These are phyloP conservation scores for Drosophila stalkeri DNA, from an alignment of 2,888 invertebrate genomes.

Conservation along the genomic window DNA sequence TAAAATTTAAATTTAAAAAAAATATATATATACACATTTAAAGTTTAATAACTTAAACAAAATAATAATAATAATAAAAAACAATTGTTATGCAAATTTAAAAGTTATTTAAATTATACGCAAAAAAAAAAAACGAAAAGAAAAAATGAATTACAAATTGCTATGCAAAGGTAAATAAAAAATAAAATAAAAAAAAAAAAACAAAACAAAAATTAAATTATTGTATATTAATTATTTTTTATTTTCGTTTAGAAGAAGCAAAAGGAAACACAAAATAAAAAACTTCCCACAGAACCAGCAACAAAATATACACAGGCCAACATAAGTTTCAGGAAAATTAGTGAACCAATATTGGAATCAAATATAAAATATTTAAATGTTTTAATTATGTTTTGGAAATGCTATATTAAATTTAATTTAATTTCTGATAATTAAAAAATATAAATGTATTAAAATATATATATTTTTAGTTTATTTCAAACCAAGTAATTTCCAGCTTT, in stretches of 20 bases:
- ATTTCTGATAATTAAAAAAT: background rate
- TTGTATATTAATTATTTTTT: constrained; percentile 66
- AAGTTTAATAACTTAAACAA: constrained; percentile 54
- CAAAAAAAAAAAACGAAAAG: constrained; percentile 34
- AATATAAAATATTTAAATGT: too few species aligned
- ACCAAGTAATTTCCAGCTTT: too few species aligned
- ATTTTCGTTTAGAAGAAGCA: constrained; percentile 56
- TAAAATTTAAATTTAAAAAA: constrained; percentile 30
- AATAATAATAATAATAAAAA: constrained; percentile 47
- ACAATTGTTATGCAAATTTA: constrained; percentile 73
- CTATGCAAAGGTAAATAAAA: constrained; percentile 59
- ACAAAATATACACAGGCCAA: constrained; percentile 9
- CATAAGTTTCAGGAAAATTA: background rate
- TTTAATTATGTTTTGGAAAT: background rate
- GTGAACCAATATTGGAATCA: background rate
- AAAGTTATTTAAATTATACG: constrained; percentile 68
- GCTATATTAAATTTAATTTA: background rate
- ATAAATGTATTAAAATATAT: too few species aligned
- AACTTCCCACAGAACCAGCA: constrained; percentile 42
- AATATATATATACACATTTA: constrained; percentile 47
- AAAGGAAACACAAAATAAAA: background rate
- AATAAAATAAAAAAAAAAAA: constrained; percentile 10
- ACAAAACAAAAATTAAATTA: constrained; percentile 43
- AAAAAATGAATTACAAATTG: constrained; percentile 60
- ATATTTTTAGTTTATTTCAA: too few species aligned